Evolutionary conservation across 2,888 invertebrate species (phyloP), one percentile per base, ranked within the genome.

Genomic region (Lithophane socia): DNA sequence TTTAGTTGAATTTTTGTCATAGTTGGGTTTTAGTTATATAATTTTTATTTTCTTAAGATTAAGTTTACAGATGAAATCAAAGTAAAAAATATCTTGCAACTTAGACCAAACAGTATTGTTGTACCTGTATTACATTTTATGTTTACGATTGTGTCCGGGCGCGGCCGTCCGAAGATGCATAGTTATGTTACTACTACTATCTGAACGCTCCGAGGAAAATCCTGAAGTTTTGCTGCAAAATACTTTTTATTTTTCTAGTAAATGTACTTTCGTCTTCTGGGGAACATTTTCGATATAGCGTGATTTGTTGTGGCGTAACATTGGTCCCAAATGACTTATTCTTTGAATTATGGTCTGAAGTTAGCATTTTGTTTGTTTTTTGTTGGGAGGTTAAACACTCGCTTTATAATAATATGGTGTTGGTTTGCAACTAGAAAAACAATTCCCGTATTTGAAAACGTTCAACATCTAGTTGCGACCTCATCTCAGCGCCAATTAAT

Each of bases 81-180:
- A 37, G 3, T 29, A 3, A 1, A 61, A 60, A 37, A 29, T 18
- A 72, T 72, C 68, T 72, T 61, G 3, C 61, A 7, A 77, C 64
- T 87, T 82, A 47, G 12, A 80, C 84, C 89, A 75, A 10, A 44
- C 68, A 37, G 61, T 66, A 71, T 79, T 65, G 75, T 79, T 79
- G 80, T 86, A 87, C 87, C 88, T 85, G 81, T 88, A 79, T 80
- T 85, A 87, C 77, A 82, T 86, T 88, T 84, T 87, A 89, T 83
- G 82, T 83, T 88, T 84, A 88, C 86, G 80, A 78, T 81, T 84
- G 85, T 88, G 86, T 85, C 75, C 78, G 77, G 73, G 75, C 73
- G 77, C 72, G 86, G 83, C 73, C 65, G 69, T 76, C 69, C 76
- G 68, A 84, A 87, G 87, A 85, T 86, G 87, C 87, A 87, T 85